A percentile compares a stretch with the other conserved stretches of the same genome.
phyloP scores from a whole-genome alignment of 2,888 invertebrate species.

The Amphipoea lucens region DNA sequence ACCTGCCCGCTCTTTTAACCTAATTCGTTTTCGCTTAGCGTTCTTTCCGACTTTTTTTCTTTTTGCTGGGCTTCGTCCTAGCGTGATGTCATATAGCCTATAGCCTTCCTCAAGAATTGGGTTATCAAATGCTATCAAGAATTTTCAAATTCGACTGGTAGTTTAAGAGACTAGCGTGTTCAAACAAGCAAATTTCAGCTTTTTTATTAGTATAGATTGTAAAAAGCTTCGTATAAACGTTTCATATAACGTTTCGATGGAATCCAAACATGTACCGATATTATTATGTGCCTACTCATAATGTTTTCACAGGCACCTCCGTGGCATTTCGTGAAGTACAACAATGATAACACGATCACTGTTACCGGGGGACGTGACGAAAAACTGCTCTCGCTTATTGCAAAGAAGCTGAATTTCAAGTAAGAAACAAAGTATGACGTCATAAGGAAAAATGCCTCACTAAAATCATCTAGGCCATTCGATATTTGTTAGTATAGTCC shows the following conservation, averaged over 20 bases:
- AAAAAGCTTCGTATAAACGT: not conserved
- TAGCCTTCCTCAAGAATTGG: too few species aligned
- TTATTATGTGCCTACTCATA: not conserved
- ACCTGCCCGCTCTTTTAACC: not conserved
- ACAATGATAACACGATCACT: constrained; percentile 88
- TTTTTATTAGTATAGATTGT: not conserved
- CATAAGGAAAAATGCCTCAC: not conserved
- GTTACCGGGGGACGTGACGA: constrained; percentile 94
- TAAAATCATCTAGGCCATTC: not conserved
- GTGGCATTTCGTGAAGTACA: constrained; percentile 93
- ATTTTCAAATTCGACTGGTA: not conserved
- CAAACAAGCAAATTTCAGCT: not conserved
- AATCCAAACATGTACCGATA: not conserved
- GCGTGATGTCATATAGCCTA: too few species aligned
- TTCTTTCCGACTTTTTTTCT: not conserved
- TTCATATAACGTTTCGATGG: not conserved
- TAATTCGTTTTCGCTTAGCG: not conserved
- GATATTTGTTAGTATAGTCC: not conserved
- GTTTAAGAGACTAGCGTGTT: not conserved
- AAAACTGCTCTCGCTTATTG: constrained; percentile 91
- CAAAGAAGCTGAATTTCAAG: constrained; percentile 93
- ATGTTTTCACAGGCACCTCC: constrained; percentile 91
- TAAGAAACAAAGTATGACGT: constrained; percentile 68
- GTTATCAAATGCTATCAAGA: too few species aligned
- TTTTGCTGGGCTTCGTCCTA: not conserved